Percentiles rank a stretch among this genome's conserved stretches.
These are phyloP conservation scores for Protaetia brevitarsis DNA, from an alignment of 1,140 invertebrate genomes.

Conservation along the genomic window DNA sequence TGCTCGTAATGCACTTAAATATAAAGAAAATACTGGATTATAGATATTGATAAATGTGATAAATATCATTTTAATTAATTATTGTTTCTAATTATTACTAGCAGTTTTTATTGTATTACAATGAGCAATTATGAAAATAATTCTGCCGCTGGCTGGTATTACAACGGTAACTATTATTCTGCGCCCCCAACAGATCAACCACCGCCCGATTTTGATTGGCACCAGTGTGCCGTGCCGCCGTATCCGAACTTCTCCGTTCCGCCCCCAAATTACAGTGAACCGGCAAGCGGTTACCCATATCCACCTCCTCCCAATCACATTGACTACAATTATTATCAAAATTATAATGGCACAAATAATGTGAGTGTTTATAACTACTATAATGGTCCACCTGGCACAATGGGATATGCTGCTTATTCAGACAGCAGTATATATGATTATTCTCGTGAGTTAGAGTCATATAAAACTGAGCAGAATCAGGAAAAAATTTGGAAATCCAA, in stretches of 20 bases:
- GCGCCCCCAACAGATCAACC: neutral
- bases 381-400: neutral
- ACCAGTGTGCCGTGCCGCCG: neutral
- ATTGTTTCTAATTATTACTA: too few species aligned
- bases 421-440: slow-evolving; percentile 15
- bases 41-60: too few species aligned
- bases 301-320: neutral
- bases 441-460: slow-evolving; percentile 24
- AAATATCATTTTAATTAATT: too few species aligned
- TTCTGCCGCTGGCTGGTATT: neutral
- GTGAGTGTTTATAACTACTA: neutral
- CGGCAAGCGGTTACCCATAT: neutral
- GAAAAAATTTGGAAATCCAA: slow-evolving; percentile 4
- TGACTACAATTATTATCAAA: slow-evolving; percentile 18
- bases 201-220: neutral
- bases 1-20: too few species aligned
- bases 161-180: neutral
- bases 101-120: too few species aligned
- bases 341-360: slow-evolving; percentile 1
- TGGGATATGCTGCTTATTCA: neutral
- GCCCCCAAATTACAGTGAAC: slow-evolving; percentile 15
- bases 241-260: slow-evolving; percentile 18
- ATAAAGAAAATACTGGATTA: too few species aligned
- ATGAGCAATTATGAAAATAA: slow-evolving; percentile 3
- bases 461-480: slow-evolving; percentile 24